Evolutionary conservation across 2,797 vertebrate species (phyloP).

Genomic region (Scarus forsteni): DNA sequence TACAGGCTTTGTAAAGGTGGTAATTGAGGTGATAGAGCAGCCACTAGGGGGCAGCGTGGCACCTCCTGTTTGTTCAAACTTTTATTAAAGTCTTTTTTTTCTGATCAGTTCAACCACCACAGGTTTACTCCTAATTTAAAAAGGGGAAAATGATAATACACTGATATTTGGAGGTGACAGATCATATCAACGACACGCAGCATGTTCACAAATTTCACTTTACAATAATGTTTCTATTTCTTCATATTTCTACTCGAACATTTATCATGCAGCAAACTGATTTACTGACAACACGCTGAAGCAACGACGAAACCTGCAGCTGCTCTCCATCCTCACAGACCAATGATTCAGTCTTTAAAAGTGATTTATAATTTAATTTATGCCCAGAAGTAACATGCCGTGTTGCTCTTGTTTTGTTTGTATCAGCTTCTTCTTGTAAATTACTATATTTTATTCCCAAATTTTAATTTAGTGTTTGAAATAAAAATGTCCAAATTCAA

Average conservation of each 20-base stretch:
- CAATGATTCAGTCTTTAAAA: too few relatives aligned
- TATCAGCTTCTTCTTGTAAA: too few relatives aligned
- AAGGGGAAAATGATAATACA: neutral
- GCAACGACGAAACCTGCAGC: conserved; percentile 6
- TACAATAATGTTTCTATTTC: neutral
- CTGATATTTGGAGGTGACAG: neutral
- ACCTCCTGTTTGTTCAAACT: too few relatives aligned
- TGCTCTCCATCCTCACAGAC: neutral
- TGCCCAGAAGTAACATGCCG: too few relatives aligned
- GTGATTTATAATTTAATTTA: too few relatives aligned
- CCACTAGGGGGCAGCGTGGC: neutral
- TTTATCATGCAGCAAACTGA: neutral
- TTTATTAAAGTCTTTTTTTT: too few relatives aligned
- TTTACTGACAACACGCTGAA: neutral
- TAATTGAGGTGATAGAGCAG: neutral
- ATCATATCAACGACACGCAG: conserved; percentile 38
- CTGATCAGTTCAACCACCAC: too few relatives aligned
- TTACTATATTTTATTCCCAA: too few relatives aligned
- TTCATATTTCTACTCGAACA: conserved; percentile 6
- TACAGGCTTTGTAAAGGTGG: neutral
- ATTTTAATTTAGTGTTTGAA: too few relatives aligned
- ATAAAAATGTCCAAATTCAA: too few relatives aligned
- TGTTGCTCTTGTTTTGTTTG: too few relatives aligned
- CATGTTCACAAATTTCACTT: conserved; percentile 8
- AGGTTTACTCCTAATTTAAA: too few relatives aligned